A percentile compares a stretch with the other conserved stretches of the same genome.
Conservation (phyloP, 2,113 vertebrate species). For the Nesospiza acunhae region DNA sequence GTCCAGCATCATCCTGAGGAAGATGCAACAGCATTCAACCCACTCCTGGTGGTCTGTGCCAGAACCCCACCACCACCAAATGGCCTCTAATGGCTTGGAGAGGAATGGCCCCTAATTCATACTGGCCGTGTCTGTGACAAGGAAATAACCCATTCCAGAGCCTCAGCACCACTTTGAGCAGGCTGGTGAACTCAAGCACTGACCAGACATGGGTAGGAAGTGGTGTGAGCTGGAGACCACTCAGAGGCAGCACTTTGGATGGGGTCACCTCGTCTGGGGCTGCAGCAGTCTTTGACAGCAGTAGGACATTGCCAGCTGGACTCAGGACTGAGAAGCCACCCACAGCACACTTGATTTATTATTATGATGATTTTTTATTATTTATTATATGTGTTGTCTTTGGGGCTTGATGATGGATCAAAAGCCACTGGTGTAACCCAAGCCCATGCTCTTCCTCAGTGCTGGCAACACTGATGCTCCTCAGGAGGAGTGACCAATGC, state of each 20-base stretch:
- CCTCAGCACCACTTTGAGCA: not conserved
- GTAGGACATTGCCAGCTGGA: not conserved
- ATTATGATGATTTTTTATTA: not conserved
- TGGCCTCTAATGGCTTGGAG: not conserved
- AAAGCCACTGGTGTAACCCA: not conserved
- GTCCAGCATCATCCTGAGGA: not conserved
- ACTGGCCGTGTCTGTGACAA: accelerated
- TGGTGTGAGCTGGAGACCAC: not conserved
- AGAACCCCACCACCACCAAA: not conserved
- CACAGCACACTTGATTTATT: not conserved
- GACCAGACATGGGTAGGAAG: not conserved
- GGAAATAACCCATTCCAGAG: not conserved
- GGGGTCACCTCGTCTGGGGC: not conserved
- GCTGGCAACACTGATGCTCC: accelerated
- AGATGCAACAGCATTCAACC: accelerated
- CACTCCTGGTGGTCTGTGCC: not conserved
- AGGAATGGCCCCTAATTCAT: accelerated
- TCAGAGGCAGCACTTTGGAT: not conserved
- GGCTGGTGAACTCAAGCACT: not conserved
- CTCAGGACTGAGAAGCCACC: not conserved
- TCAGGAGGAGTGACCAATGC: accelerated
- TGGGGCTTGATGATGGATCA: not conserved
- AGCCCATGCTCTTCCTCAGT: not conserved
- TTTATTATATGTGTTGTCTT: not conserved
- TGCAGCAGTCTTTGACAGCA: not conserved